Evolutionary conservation across 2,888 invertebrate genomes (phyloP), one percentile per base, ranked within the genome.

Genomic region (Hypena proboscidalis): DNA sequence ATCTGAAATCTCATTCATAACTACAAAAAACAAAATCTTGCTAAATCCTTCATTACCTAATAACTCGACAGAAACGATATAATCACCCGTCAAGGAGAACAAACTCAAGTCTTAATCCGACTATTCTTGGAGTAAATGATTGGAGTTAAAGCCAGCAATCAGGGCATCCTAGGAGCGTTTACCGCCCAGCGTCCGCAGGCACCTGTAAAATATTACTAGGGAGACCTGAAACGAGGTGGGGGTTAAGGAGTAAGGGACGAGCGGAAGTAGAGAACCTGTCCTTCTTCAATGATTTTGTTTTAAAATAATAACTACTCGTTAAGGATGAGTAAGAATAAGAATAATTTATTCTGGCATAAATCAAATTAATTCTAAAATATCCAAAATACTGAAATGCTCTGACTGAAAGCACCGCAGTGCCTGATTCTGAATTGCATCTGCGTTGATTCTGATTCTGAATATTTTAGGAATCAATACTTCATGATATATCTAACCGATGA

Each of bases 101-200:
- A 34, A 30, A 20, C n/a, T n/a, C n/a, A 63, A 58, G 64, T 57
- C 74, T 72, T 75, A 78, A 74, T 73, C 74, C 69, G 49, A 64
- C 67, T 58, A 64, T 76, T 75, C 70, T 68, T 67, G 61, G 62
- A 60, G 68, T 77, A 75, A 80, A 73, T 76, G 70, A 80, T 76
- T 57, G 70, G 67, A 60, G 58, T 71, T 76, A 77, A 70, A 73
- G 71, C 74, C 67, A 61, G 71, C 77, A 74, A 79, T 79, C 78
- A 76, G 70, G 53, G 59, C 47, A 34, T 50, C 21, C 51, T 51
- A 33, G 45, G 54, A 67, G 58, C 63, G 65, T 63, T 70, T 59
- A 62, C 55, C 55, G 60, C 44, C 62, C 56, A 45, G 49, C 48
- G 58, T 50, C 60, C 64, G 62, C 62, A 59, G 67, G 64, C 63